Evolutionary conservation across 2,797 vertebrate species (phyloP).

Genomic region (Acrocephalus scirpaceus): DNA sequence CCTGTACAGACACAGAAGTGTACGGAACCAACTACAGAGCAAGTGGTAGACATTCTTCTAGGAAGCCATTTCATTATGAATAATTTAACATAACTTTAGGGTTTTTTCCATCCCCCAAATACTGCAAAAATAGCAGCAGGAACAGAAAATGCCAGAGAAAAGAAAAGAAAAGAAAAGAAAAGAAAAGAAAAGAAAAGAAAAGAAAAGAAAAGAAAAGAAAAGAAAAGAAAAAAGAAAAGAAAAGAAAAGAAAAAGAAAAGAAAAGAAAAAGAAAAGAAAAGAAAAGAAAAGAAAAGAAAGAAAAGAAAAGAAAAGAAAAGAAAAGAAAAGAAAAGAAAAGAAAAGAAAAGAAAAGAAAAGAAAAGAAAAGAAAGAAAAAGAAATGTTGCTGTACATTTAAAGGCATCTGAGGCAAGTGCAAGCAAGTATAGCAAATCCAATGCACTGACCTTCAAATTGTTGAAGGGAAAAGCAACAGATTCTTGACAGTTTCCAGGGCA

Average conservation of each 20-base stretch:
- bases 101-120: neutral
- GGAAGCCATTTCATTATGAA: neutral
- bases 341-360: no score
- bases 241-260: no score
- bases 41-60: neutral
- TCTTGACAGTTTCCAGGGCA: conserved; percentile 35
- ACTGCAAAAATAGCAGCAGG: neutral
- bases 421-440: neutral
- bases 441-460: neutral
- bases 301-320: no score
- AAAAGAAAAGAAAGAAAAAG: no score
- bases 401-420: neutral
- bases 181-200: neutral
- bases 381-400: neutral
- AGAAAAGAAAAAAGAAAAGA: no score
- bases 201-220: neutral
- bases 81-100: neutral
- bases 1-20: neutral
- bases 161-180: no score
- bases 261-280: no score
- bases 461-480: neutral
- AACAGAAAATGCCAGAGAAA: neutral
- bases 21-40: neutral
- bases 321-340: no score
- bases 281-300: no score